Evolutionary conservation across 2,797 vertebrate species (phyloP), one percentile per base, ranked within the genome.

Genomic region (Sebastiscus albofasciatus): DNA sequence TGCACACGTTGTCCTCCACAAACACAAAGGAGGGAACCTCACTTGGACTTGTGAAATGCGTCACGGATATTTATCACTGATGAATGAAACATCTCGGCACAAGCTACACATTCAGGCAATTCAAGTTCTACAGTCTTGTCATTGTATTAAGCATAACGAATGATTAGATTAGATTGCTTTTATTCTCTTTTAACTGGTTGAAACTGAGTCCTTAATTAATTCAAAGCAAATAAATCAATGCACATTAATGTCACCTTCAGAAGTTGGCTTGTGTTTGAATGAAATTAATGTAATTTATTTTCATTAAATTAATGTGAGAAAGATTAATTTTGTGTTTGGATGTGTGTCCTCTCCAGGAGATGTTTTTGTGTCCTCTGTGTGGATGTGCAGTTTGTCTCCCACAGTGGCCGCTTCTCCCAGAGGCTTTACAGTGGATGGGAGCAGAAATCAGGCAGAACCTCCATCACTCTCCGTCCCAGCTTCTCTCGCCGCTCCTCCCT

Each of bases 391-490:
- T 75, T 73, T 12, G 36, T 59, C 24, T 59, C 31, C 39, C 22
- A 20, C 34, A 54, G 33, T 11, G 73, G 59, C 10, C 0, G 9
- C 9, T 55, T 82, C 31, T 80, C 69, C 82, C 75, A 61, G 52
- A 76, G 67, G 70, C 55, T 46, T 60, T 71, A 85, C 58, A 59
- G 31, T 3, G 85, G 89, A 80, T 87, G 81, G 0, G 65, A 72
- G 77, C 80, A 92, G 90, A 98, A 99, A 88, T 98, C 96, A 0
- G 97, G 97, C 34, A 99, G 96, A 86, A 99, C 96, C 89, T 97
- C 96, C 0, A 95, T 86, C 60, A 99, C 98, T 91, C 88, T 98
- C 68, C 94, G 95, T 2, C 96, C 95, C 60, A 99, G 95, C 75
- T 92, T 92, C 58, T 96, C 92, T 83, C 96, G 93, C 22, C 97